phyloP scores from a whole-genome alignment of 1,140 invertebrate genomes.

The Anthonomus grandis region DNA sequence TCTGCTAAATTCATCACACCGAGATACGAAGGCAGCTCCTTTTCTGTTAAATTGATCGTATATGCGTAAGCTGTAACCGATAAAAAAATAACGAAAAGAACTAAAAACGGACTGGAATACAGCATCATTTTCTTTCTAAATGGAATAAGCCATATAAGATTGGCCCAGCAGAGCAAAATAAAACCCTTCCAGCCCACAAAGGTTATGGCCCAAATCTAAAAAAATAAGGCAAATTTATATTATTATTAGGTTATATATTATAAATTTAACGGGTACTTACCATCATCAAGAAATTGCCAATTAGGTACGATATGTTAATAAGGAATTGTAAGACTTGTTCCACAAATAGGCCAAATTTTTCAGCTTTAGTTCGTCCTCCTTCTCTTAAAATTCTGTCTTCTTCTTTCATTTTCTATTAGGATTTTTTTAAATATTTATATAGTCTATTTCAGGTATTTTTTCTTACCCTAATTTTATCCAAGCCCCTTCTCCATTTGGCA shows the following conservation, averaged over 20 bases:
- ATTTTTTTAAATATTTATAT: too few species aligned
- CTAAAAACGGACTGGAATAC: constrained; percentile 14
- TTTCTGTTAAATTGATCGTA: constrained; percentile 6
- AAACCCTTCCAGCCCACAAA: constrained; percentile 14
- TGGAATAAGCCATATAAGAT: constrained; percentile 17
- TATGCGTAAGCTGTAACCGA: constrained; percentile 7
- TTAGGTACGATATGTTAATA: constrained; percentile 11
- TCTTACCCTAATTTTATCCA: too few species aligned
- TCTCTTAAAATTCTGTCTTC: too few species aligned
- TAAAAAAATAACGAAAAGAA: constrained; percentile 12
- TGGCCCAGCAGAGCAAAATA: constrained; percentile 20
- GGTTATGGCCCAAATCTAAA: constrained; percentile 17
- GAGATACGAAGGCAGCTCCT: constrained; percentile 1
- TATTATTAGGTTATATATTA: background rate
- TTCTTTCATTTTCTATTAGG: too few species aligned
- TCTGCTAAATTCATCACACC: constrained; percentile 1
- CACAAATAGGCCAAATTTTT: constrained; percentile 4
- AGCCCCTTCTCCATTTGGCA: too few species aligned
- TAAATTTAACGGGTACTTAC: background rate
- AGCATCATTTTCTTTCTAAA: constrained; percentile 10
- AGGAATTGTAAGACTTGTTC: constrained; percentile 8
- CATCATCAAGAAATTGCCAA: constrained; percentile 21
- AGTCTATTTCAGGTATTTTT: too few species aligned
- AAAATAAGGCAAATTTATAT: background rate
- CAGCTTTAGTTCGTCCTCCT: too few species aligned